Percentiles rank a stretch among this genome's conserved stretches.
Conservation (phyloP, 2,113 vertebrate species). For the Nematolebias whitei region DNA sequence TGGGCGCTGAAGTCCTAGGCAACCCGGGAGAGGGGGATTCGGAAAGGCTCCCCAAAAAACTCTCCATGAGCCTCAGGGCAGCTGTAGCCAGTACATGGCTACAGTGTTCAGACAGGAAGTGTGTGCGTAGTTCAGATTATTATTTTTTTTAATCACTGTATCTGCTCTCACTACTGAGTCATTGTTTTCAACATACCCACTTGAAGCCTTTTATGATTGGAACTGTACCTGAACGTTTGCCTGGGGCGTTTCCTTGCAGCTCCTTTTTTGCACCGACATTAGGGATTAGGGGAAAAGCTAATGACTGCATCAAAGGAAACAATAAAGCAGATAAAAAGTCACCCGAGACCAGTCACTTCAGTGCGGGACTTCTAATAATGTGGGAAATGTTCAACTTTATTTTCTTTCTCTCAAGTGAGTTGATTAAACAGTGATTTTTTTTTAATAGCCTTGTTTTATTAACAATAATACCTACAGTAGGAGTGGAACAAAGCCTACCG, state of each 20-base stretch:
- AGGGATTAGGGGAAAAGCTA: slow-evolving; percentile 11
- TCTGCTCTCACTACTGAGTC: slow-evolving; percentile 21
- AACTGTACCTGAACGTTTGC: slow-evolving; percentile 39
- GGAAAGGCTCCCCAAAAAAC: slow-evolving; percentile 31
- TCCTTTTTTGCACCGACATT: slow-evolving; percentile 4
- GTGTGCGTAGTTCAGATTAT: neutral
- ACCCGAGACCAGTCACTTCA: neutral
- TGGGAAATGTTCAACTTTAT: neutral
- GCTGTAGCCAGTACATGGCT: slow-evolving; percentile 48
- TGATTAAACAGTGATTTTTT: no score
- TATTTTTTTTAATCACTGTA: slow-evolving; percentile 7
- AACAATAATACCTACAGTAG: no score
- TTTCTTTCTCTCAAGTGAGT: no score
- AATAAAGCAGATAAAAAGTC: neutral
- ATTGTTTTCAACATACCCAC: slow-evolving; percentile 22
- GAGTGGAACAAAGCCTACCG: no score
- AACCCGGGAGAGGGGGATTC: slow-evolving; percentile 5
- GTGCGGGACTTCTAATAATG: neutral
- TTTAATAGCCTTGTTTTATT: no score
- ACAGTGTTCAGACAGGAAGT: neutral
- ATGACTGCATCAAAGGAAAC: neutral
- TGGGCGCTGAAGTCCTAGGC: slow-evolving; percentile 26
- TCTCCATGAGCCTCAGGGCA: slow-evolving; percentile 39
- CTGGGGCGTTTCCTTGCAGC: slow-evolving; percentile 23
- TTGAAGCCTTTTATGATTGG: slow-evolving; percentile 33